Evolutionary conservation across 2,113 vertebrate species (phyloP).

Genomic region (Ursus arctos): DNA sequence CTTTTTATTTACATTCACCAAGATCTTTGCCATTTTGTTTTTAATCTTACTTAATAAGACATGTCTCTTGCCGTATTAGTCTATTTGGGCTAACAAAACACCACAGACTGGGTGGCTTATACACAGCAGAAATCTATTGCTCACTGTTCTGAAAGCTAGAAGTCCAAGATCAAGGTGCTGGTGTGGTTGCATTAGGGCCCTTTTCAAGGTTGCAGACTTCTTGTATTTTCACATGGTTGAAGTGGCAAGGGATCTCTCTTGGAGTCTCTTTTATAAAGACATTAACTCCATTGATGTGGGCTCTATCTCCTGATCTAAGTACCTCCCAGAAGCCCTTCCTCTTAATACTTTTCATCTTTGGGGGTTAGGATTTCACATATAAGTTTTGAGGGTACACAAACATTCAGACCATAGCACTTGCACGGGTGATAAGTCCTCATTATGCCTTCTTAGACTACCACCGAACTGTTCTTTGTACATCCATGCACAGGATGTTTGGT

Average conservation of each 20-base stretch:
- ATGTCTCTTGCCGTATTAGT: background rate
- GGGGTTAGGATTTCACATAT: background rate
- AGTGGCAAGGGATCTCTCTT: background rate
- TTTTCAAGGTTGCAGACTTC: background rate
- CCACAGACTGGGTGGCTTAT: background rate
- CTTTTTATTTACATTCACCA: background rate
- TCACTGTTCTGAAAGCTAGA: background rate
- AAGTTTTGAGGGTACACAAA: background rate
- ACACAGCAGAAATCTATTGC: background rate
- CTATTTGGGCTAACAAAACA: background rate
- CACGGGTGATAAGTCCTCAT: accelerated
- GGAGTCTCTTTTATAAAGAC: background rate
- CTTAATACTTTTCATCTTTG: background rate
- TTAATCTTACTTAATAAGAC: background rate
- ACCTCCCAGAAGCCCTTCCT: background rate
- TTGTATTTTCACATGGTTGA: background rate
- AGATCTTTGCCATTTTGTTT: background rate
- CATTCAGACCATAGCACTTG: background rate
- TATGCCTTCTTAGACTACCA: background rate
- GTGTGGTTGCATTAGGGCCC: background rate
- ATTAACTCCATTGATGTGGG: background rate
- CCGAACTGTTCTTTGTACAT: background rate
- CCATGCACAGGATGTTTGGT: background rate
- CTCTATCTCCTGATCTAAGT: background rate
- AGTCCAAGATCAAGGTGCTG: background rate